These are phyloP conservation scores for Malacosoma neustria DNA, from an alignment of 2,888 invertebrate genomes.

Conservation along the genomic window DNA sequence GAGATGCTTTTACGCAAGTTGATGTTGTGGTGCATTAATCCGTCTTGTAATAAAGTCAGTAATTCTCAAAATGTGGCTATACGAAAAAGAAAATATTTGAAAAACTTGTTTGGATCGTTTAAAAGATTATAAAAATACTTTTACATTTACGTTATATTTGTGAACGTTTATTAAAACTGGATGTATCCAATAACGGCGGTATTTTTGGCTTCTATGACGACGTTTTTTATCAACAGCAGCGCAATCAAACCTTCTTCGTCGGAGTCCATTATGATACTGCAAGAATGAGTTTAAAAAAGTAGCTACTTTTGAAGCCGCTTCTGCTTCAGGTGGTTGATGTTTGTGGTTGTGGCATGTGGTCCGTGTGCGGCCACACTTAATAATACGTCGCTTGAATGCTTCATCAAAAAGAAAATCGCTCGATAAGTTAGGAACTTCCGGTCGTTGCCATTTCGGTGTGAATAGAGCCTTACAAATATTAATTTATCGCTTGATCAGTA, in stretches of 20 bases:
- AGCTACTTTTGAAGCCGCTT: constrained; percentile 17
- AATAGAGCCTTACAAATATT: constrained; percentile 20
- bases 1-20: constrained; percentile 20
- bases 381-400: too few relatives aligned
- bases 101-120: constrained; percentile 18
- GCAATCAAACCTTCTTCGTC: constrained; percentile 21
- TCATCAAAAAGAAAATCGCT: too few relatives aligned
- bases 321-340: constrained; percentile 16
- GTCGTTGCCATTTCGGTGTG: too few relatives aligned
- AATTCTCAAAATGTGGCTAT: constrained; percentile 20
- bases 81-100: constrained; percentile 19
- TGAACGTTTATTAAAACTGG: constrained; percentile 17
- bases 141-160: constrained; percentile 16
- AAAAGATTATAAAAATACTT: constrained; percentile 19
- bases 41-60: constrained; percentile 18
- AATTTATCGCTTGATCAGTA: constrained; percentile 19
- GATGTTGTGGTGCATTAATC: constrained; percentile 20
- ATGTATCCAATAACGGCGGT: constrained; percentile 19
- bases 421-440: too few relatives aligned
- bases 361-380: constrained; percentile 1
- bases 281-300: constrained; percentile 10
- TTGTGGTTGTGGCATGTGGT: constrained; percentile 7
- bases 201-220: constrained; percentile 15
- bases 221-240: constrained; percentile 20
- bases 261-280: constrained; percentile 18